Evolutionary conservation across 2,888 invertebrate species (phyloP).

Genomic region (Crocallis elinguaria): DNA sequence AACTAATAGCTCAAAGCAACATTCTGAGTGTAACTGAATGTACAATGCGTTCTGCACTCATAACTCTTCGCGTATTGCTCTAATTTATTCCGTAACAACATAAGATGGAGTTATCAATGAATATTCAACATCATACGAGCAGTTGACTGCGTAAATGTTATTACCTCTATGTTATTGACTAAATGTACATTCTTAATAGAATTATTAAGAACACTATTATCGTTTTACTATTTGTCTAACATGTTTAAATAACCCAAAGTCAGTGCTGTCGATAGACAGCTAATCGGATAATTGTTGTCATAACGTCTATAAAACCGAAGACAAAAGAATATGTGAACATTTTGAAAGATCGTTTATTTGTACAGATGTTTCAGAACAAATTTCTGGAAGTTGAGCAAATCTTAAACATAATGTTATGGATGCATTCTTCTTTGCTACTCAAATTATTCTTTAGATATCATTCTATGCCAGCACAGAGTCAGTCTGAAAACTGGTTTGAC

Average conservation of each 20-base stretch:
- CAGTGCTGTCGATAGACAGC: too few species aligned
- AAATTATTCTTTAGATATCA: not conserved
- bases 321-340: too few species aligned
- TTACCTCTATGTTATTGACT: not conserved
- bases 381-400: too few species aligned
- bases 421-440: too few species aligned
- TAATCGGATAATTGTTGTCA: too few species aligned
- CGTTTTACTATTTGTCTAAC: too few species aligned
- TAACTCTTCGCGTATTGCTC: conserved; percentile 12
- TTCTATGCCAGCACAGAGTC: not conserved
- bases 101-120: conserved; percentile 17
- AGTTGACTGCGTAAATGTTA: conserved; percentile 7
- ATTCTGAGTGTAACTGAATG: not conserved
- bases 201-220: too few species aligned
- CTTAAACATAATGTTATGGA: too few species aligned
- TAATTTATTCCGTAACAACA: conserved; percentile 13
- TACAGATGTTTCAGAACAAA: too few species aligned
- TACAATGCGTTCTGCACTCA: conserved; percentile 13
- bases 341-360: too few species aligned
- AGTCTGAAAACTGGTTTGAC: not conserved
- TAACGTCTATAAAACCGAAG: too few species aligned
- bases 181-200: not conserved
- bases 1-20: not conserved
- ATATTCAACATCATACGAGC: conserved; percentile 16
- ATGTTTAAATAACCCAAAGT: too few species aligned